Evolutionary conservation across 1,140 invertebrate species (phyloP).

Genomic region (Philopotamus ludificatus): DNA sequence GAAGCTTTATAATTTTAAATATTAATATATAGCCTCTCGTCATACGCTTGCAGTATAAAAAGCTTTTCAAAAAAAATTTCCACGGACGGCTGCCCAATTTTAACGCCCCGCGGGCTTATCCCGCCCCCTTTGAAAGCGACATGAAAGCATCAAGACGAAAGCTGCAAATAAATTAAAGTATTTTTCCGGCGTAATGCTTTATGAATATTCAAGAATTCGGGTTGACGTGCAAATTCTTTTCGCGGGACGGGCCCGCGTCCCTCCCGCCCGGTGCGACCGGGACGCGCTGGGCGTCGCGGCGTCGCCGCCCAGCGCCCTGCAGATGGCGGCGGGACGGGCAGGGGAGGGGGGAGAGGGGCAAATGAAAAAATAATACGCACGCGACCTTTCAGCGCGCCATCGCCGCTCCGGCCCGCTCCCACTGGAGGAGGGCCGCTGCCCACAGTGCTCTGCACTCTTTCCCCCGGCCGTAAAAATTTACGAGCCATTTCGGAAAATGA

Average conservation of each 20-base stretch:
- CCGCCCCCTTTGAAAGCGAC: background rate
- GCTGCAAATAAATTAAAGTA: conserved; percentile 33
- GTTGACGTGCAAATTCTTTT: conserved; percentile 8
- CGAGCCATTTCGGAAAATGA: conserved; percentile 42
- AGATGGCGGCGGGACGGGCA: background rate
- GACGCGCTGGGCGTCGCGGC: background rate
- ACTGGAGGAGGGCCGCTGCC: too few species aligned
- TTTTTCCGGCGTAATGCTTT: conserved; percentile 26
- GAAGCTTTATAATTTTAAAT: too few species aligned
- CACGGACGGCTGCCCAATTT: too few species aligned
- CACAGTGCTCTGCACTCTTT: conserved; percentile 30
- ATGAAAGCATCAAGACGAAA: conserved; percentile 3
- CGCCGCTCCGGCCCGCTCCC: conserved; percentile 19
- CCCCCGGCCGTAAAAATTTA: conserved; percentile 40
- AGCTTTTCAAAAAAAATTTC: too few species aligned
- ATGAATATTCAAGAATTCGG: conserved; percentile 31
- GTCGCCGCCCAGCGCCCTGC: background rate
- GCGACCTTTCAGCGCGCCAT: conserved; percentile 35
- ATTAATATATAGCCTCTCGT: too few species aligned
- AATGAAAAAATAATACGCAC: conserved; percentile 43
- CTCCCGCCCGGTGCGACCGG: background rate
- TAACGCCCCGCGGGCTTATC: background rate
- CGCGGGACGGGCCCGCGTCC: background rate
- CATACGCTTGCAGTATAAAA: too few species aligned
- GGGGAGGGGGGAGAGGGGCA: conserved; percentile 28